Evolutionary conservation across 2,113 vertebrate species (phyloP).

Genomic region (Dendrocopos noguchii): DNA sequence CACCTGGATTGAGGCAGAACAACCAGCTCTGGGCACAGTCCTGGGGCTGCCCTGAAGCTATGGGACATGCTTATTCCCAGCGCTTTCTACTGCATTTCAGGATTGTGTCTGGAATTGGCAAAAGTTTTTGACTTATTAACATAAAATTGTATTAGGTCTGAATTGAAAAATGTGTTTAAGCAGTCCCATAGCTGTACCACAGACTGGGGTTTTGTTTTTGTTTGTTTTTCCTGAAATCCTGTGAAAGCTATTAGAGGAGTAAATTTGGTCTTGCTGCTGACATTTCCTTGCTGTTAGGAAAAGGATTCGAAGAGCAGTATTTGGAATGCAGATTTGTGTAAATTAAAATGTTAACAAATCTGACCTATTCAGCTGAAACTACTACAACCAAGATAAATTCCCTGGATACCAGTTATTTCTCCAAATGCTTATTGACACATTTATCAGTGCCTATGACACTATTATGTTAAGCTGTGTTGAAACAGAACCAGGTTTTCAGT

Average conservation of each 20-base stretch:
- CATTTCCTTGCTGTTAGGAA: slow-evolving; percentile 43
- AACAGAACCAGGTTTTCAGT: neutral
- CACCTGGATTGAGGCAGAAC: neutral
- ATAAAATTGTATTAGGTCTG: neutral
- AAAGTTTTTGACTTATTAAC: neutral
- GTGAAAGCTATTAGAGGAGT: slow-evolving; percentile 34
- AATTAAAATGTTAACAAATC: slow-evolving; percentile 70
- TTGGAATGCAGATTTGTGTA: slow-evolving; percentile 66
- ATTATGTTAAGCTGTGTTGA: neutral
- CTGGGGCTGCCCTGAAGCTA: slow-evolving; percentile 32
- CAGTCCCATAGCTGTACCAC: neutral
- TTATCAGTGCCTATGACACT: slow-evolving; percentile 3
- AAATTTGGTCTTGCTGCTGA: slow-evolving; percentile 49
- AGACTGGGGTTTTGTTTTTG: slow-evolving; percentile 1
- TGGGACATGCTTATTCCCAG: neutral
- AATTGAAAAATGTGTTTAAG: neutral
- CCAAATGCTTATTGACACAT: slow-evolving; percentile 55
- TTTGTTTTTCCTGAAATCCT: slow-evolving; percentile 55
- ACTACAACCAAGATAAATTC: slow-evolving; percentile 62
- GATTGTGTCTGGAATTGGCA: neutral
- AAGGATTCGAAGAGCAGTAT: slow-evolving; percentile 12
- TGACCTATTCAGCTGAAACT: slow-evolving; percentile 65
- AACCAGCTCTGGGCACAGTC: neutral
- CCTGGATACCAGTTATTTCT: slow-evolving; percentile 49
- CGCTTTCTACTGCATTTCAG: neutral